Evolutionary conservation across 2,888 invertebrate genomes (phyloP), one percentile per base, ranked within the genome.

Genomic region (Mesoligia furuncula): DNA sequence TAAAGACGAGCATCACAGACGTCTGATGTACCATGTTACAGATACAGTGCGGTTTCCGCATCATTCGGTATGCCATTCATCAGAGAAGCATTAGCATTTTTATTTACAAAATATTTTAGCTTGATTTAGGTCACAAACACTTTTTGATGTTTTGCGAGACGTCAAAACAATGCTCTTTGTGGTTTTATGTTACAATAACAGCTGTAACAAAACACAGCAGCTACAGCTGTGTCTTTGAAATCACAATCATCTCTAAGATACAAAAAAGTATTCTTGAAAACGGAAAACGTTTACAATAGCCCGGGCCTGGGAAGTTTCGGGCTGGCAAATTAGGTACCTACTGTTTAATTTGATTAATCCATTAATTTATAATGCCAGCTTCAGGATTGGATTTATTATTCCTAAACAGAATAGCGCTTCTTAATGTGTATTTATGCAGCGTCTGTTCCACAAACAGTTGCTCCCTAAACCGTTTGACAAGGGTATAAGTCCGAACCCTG

Each of bases 81-180:
- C 67, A 59, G 48, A 75, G 20, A 79, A 59, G 67, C 75, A 77
- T 85, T 70, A 70, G 24, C 36, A 27, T 80, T 79, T 86, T 85
- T 84, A 81, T 84, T 84, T 79, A 85, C 80, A 85, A 87, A 85
- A 88, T 87, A 87, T 85, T 86, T 88, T 84, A 87, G 51, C 77
- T 87, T 84, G 81, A 83, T 89, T 85, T 86, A 86, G 77, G 76
- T 82, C 75, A 80, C 68, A 83, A 85, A 80, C 81, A 74, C 79
- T 79, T 86, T 85, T 86, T 86, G 75, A 80, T 75, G 75, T 82
- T 80, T 77, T 68, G 27, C 24, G 69, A 75, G 70, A 64, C 62
- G 65, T 86, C 75, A 85, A 77, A 84, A 84, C 77, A 86, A 67
- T 76, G 27, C 59, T 77, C 66, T 82, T 78, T 80, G 65, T 86